phyloP scores from a whole-genome alignment of 2,113 vertebrate genomes.

The Catagonus wagneri region DNA sequence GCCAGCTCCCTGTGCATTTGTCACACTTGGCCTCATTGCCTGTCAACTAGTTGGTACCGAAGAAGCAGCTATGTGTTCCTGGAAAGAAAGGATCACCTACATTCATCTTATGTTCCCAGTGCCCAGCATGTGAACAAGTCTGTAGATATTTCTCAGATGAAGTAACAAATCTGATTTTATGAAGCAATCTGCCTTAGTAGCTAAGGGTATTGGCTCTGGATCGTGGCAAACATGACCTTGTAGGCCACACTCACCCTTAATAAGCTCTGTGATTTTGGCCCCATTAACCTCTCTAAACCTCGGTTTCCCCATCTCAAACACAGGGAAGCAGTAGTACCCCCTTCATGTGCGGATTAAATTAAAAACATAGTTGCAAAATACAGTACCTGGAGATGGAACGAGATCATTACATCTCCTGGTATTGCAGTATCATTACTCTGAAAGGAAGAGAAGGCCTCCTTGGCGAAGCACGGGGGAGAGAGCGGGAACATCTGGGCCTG shows the following conservation, averaged over 20 bases:
- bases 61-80: neutral
- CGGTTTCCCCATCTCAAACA: neutral
- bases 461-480: neutral
- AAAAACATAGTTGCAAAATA: neutral
- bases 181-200: neutral
- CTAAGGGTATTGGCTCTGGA: neutral
- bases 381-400: neutral
- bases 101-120: neutral
- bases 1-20: neutral
- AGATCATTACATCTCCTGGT: neutral
- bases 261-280: neutral
- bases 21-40: neutral
- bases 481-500: neutral
- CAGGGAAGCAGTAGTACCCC: neutral
- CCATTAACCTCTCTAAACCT: neutral
- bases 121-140: neutral
- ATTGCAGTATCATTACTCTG: neutral
- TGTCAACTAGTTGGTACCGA: neutral
- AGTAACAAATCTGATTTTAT: neutral
- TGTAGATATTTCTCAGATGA: neutral
- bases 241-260: neutral
- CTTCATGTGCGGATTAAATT: neutral
- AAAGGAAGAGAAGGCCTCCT: neutral
- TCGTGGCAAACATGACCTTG: neutral
- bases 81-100: neutral